Percentiles rank a stretch among this genome's conserved stretches.
These are phyloP conservation scores for Chascanopsetta lugubris DNA, from an alignment of 2,113 vertebrate genomes.

Conservation along the genomic window DNA sequence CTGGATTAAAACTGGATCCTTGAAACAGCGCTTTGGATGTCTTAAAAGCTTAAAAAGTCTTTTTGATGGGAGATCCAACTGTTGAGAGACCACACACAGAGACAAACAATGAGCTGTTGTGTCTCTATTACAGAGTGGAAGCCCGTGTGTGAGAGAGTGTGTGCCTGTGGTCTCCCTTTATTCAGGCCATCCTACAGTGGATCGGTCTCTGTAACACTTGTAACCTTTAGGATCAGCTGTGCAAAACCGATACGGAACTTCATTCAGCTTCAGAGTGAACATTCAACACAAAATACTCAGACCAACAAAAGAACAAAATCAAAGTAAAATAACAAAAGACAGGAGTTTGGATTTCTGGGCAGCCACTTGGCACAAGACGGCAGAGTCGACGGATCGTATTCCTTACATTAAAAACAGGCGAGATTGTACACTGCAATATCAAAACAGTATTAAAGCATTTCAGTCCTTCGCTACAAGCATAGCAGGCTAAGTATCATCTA, in stretches of 20 bases:
- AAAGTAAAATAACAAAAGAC: constrained; percentile 3
- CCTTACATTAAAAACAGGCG: constrained; percentile 8
- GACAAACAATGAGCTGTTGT: constrained; percentile 68
- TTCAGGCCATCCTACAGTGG: constrained; percentile 39
- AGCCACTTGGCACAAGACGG: constrained; percentile 47
- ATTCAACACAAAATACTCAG: constrained; percentile 62
- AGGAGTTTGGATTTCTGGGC: constrained; percentile 36
- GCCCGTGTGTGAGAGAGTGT: constrained; percentile 15
- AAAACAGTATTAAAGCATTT: constrained; percentile 46
- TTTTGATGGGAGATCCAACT: constrained; percentile 54
- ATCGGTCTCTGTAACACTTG: constrained; percentile 60
- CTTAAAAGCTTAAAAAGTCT: constrained; percentile 60
- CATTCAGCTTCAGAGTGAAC: constrained; percentile 74
- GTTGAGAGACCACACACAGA: constrained; percentile 71
- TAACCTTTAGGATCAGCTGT: constrained; percentile 48
- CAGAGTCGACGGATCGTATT: constrained; percentile 4
- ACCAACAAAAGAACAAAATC: constrained; percentile 2
- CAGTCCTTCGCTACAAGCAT: constrained; percentile 49
- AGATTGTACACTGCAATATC: constrained; percentile 57
- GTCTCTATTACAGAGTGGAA: constrained; percentile 55
- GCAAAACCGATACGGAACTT: constrained; percentile 75
- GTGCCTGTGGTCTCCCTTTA: constrained; percentile 58
- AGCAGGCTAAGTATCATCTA: constrained; percentile 23
- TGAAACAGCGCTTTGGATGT: constrained; percentile 60
- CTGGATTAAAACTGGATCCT: constrained; percentile 52